Evolutionary conservation across 2,888 invertebrate species (phyloP).

Genomic region (Stenchaetothrips biformis): DNA sequence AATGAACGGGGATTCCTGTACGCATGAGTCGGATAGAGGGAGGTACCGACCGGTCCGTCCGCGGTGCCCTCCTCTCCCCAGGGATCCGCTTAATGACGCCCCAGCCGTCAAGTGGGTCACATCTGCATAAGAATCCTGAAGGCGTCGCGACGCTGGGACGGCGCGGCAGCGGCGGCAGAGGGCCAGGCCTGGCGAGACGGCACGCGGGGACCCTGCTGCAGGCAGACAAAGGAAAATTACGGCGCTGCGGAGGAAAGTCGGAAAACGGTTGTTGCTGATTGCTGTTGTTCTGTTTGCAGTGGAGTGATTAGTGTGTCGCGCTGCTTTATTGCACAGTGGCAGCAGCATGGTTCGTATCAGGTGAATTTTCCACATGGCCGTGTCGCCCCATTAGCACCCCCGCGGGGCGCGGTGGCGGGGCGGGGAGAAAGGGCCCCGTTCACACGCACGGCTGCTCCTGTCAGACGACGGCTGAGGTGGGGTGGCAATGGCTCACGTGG

Average conservation of each 20-base stretch:
- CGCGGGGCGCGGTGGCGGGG: background rate
- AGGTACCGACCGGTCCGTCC: too few species aligned
- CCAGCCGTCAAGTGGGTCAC: constrained; percentile 1
- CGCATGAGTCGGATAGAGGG: too few species aligned
- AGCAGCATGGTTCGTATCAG: background rate
- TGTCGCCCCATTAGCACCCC: background rate
- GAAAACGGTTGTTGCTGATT: too few species aligned
- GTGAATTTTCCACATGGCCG: constrained; percentile 3
- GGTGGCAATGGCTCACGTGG: background rate
- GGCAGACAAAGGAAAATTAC: too few species aligned
- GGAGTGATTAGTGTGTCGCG: too few species aligned
- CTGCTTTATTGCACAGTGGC: too few species aligned
- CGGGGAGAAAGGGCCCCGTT: background rate
- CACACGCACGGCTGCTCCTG: background rate
- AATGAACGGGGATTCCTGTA: background rate
- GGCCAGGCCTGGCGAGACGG: too few species aligned
- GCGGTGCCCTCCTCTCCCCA: background rate
- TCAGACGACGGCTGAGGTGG: background rate
- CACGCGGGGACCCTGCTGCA: too few species aligned
- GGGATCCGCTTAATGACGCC: background rate
- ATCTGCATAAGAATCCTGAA: constrained; percentile 23
- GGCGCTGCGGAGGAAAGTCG: too few species aligned
- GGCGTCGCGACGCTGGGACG: too few species aligned
- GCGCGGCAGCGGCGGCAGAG: too few species aligned
- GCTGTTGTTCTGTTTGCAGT: too few species aligned